These are phyloP conservation scores for Tolypeutes matacus DNA, from an alignment of 2,797 vertebrate genomes.

Conservation along the genomic window DNA sequence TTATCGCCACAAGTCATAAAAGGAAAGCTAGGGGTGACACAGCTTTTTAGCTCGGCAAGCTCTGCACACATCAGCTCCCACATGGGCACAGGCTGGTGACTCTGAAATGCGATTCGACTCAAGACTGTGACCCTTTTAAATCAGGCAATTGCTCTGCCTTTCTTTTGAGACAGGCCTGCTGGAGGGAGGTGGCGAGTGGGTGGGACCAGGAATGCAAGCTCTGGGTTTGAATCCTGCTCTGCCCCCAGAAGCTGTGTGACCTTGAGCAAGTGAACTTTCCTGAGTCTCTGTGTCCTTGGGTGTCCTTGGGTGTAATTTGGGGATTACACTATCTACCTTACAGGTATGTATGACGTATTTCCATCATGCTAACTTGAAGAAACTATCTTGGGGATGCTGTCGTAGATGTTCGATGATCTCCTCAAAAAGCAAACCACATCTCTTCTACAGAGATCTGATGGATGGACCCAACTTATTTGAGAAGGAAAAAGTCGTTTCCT, in stretches of 20 bases:
- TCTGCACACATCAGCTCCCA: constrained; percentile 46
- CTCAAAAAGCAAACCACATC: not conserved
- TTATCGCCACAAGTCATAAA: constrained; percentile 67
- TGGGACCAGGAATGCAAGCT: not conserved
- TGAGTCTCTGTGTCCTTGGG: not conserved
- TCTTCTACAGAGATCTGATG: not conserved
- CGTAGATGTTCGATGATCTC: not conserved
- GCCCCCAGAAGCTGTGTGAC: not conserved
- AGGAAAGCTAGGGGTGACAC: not conserved
- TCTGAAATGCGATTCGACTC: not conserved
- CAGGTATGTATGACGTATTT: not conserved
- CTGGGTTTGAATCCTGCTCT: not conserved
- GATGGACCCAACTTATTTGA: not conserved
- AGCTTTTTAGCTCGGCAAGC: constrained; percentile 53
- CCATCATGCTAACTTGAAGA: too few species aligned
- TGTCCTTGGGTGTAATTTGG: not conserved
- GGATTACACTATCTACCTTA: not conserved
- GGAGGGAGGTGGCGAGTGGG: not conserved
- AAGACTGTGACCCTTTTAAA: not conserved
- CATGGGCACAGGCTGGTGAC: not conserved
- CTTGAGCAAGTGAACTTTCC: not conserved
- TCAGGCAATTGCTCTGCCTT: not conserved
- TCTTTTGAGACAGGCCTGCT: not conserved
- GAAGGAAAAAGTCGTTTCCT: not conserved
- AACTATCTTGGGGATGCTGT: not conserved